Conservation (phyloP, 2,888 invertebrate species). For the Zygogramma bicolorata region DNA sequence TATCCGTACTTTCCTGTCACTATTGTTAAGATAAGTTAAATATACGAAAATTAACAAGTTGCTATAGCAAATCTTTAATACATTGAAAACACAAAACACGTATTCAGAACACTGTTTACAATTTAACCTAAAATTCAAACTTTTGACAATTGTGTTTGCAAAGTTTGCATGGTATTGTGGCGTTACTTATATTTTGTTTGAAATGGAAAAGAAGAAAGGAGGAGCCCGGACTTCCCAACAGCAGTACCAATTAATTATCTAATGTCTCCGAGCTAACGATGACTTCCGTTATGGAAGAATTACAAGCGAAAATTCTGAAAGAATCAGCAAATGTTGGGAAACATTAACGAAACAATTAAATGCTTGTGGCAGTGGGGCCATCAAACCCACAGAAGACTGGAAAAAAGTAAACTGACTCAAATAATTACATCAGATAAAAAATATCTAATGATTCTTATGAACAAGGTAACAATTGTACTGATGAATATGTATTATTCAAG, state of each 20-base stretch:
- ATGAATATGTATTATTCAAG: background rate
- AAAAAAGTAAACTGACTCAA: background rate
- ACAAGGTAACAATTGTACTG: no score
- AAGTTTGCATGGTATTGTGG: no score
- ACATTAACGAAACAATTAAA: background rate
- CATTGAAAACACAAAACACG: background rate
- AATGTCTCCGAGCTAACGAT: background rate
- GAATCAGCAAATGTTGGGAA: background rate
- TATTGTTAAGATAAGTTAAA: no score
- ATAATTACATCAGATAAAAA: background rate
- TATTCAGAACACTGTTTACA: background rate
- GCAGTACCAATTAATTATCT: background rate
- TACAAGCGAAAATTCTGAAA: background rate
- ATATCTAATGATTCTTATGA: background rate
- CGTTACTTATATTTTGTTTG: background rate
- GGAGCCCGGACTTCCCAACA: background rate
- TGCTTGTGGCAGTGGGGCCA: slow-evolving; percentile 10
- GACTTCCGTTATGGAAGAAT: background rate
- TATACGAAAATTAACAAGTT: no score
- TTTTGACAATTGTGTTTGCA: background rate
- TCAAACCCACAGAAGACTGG: slow-evolving; percentile 3
- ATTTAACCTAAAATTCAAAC: no score
- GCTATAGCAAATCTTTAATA: no score
- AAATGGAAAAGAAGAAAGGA: background rate
- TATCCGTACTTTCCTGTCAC: no score